phyloP scores from a whole-genome alignment of 2,888 invertebrate species.

The Eumacrocentrus americanus region DNA sequence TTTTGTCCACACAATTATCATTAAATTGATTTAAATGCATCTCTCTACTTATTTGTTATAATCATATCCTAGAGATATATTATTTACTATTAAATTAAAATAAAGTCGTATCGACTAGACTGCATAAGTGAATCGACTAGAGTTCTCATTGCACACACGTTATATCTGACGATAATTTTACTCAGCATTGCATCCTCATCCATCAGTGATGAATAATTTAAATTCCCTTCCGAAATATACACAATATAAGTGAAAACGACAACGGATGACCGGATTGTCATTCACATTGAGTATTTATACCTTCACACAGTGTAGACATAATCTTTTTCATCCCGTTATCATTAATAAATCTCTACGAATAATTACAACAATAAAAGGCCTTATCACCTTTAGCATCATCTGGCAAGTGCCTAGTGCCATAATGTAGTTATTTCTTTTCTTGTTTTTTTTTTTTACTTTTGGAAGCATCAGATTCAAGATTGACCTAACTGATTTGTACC shows the following conservation, averaged over 20 bases:
- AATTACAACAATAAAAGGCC: slow-evolving; percentile 51
- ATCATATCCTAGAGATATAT: slow-evolving; percentile 20
- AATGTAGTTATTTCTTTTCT: background rate
- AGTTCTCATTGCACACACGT: slow-evolving; percentile 41
- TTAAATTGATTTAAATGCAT: background rate
- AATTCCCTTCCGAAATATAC: too few relatives aligned
- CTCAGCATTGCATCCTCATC: background rate
- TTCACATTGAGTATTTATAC: slow-evolving; percentile 2
- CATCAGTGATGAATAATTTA: too few relatives aligned
- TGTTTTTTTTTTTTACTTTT: slow-evolving; percentile 10
- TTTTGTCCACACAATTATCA: slow-evolving; percentile 11
- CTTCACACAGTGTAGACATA: too few relatives aligned
- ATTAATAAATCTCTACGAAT: slow-evolving; percentile 41
- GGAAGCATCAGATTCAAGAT: slow-evolving; percentile 19
- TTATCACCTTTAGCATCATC: slow-evolving; percentile 48
- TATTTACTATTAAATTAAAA: slow-evolving; percentile 16
- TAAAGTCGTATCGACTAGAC: slow-evolving; percentile 54
- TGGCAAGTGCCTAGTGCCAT: slow-evolving; percentile 51
- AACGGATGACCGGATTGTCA: background rate
- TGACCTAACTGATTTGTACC: slow-evolving; percentile 7
- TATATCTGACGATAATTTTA: slow-evolving; percentile 11
- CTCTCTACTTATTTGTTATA: background rate
- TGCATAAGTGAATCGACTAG: slow-evolving; percentile 53
- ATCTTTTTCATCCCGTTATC: slow-evolving; percentile 27
- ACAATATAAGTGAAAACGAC: background rate